A percentile compares a stretch with the other conserved stretches of the same genome.
Evolutionary conservation across 2,797 vertebrate species (phyloP).

Genomic region (Lepus oiostolus): DNA sequence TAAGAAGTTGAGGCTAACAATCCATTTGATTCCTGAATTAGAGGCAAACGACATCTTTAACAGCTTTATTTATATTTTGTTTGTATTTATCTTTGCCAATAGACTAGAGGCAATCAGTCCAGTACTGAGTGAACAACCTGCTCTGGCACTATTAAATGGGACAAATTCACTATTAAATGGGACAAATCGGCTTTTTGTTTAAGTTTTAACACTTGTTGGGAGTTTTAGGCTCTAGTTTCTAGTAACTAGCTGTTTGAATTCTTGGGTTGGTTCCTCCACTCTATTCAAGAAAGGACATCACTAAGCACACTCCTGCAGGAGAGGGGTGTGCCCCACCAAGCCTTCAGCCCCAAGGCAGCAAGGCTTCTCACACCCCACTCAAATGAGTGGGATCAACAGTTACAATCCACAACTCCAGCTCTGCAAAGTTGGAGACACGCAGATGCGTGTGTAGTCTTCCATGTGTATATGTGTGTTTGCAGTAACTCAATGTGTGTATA

Average conservation of each 20-base stretch:
- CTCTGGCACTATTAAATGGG: background rate
- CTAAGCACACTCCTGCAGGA: background rate
- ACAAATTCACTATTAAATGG: background rate
- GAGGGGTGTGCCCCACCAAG: background rate
- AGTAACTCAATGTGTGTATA: background rate
- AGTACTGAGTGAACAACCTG: background rate
- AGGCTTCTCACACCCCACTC: background rate
- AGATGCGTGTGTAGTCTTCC: background rate
- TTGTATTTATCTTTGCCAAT: background rate
- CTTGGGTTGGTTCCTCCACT: conserved; percentile 10
- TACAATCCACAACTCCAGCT: conserved; percentile 18
- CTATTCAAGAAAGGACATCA: background rate
- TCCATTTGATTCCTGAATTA: background rate
- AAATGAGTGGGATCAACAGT: background rate
- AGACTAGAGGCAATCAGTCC: background rate
- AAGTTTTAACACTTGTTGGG: background rate
- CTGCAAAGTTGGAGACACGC: background rate
- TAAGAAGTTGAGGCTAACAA: background rate
- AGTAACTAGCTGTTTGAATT: background rate
- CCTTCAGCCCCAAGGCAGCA: background rate
- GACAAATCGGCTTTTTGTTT: background rate
- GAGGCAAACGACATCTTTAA: background rate
- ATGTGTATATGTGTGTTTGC: background rate
- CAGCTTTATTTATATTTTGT: too few relatives aligned
- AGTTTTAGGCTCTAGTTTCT: background rate